Conservation (phyloP, 2,113 vertebrate genomes). For the Mola mola region DNA sequence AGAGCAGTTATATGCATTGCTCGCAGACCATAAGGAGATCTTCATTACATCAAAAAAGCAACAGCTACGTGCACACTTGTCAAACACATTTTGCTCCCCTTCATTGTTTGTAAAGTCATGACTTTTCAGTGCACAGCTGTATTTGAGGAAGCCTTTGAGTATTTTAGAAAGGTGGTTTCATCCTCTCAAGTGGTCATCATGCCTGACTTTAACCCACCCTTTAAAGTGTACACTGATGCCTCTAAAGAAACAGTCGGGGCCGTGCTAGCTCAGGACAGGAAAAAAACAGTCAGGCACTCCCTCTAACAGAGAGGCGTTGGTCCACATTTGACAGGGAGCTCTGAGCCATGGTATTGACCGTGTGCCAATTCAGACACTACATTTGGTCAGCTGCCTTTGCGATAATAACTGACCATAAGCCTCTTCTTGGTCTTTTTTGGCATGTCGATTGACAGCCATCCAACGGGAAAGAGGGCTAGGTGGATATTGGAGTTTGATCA, state of each 20-base stretch:
- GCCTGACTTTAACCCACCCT: too few relatives aligned
- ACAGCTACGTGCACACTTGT: too few relatives aligned
- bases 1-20: background rate
- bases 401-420: background rate
- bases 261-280: too few relatives aligned
- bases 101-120: too few relatives aligned
- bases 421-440: background rate
- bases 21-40: background rate
- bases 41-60: background rate
- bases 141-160: too few relatives aligned
- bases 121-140: too few relatives aligned
- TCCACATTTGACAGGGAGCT: conserved; percentile 7
- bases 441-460: background rate
- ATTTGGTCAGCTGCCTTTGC: background rate
- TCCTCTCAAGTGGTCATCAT: too few relatives aligned
- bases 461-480: background rate
- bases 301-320: background rate
- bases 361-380: conserved; percentile 1
- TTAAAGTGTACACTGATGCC: too few relatives aligned
- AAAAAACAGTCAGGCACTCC: too few relatives aligned
- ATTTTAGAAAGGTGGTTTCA: too few relatives aligned
- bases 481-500: background rate
- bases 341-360: conserved; percentile 5
- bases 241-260: too few relatives aligned
- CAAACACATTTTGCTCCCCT: too few relatives aligned